Conservation (phyloP, 2,888 invertebrate genomes). For the Schizaphis graminum region DNA sequence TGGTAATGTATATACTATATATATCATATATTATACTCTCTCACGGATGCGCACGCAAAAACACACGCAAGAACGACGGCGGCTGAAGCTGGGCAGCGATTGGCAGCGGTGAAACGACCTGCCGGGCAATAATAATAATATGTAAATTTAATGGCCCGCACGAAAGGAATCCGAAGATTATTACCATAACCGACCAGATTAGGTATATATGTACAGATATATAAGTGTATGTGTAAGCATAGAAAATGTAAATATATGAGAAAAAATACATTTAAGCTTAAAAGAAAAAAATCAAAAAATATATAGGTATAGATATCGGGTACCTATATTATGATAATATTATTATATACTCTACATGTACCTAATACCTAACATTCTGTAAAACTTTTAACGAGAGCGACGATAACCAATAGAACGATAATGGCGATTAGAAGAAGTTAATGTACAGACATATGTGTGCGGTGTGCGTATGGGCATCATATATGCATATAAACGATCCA, state of each 20-base stretch:
- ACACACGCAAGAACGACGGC: background rate
- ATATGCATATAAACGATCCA: background rate
- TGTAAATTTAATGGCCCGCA: conserved; percentile 57
- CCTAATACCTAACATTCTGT: background rate
- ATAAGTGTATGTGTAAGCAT: background rate
- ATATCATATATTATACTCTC: conserved; percentile 13
- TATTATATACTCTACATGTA: background rate
- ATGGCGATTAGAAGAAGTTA: background rate
- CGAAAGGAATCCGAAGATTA: conserved; percentile 57
- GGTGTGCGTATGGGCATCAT: background rate
- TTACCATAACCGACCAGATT: conserved; percentile 57
- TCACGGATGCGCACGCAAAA: conserved; percentile 37
- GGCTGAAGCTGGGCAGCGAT: background rate
- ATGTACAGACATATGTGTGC: background rate
- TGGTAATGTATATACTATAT: background rate
- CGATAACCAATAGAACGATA: background rate
- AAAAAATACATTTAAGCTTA: conserved; percentile 15
- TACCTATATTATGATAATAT: background rate
- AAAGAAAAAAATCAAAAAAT: background rate
- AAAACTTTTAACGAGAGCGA: background rate
- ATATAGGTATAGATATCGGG: too few species aligned
- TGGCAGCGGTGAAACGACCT: conserved; percentile 44
- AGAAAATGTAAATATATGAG: background rate
- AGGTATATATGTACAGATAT: background rate
- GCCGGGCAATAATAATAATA: conserved; percentile 56